These are phyloP conservation scores for Montifringilla adamsi DNA, from an alignment of 2,113 vertebrate species.

Conservation along the genomic window DNA sequence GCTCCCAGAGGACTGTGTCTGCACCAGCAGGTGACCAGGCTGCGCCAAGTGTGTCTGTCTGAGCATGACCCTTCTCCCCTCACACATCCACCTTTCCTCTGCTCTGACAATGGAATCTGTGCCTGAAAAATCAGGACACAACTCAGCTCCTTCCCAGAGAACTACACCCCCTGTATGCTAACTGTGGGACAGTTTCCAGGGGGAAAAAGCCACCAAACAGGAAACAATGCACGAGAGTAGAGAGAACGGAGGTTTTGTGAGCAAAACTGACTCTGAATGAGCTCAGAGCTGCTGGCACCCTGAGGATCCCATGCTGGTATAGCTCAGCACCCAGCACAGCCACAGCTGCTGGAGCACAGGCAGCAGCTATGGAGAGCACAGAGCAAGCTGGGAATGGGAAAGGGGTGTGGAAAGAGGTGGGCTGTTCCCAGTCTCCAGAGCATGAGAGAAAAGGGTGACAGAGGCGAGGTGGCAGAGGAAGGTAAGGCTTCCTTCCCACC, in stretches of 20 bases:
- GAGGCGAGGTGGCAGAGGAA: neutral
- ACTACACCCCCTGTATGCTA: fast-evolving
- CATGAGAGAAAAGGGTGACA: neutral
- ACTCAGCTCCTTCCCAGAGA: neutral
- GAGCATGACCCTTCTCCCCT: neutral
- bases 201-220: neutral
- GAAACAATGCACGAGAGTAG: neutral
- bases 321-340: neutral
- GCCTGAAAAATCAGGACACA: neutral
- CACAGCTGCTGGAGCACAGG: neutral
- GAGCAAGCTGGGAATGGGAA: neutral
- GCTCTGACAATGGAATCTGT: neutral
- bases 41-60: neutral
- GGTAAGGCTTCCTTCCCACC: neutral
- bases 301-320: neutral
- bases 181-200: neutral
- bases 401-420: neutral
- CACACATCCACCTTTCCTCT: neutral
- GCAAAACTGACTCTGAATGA: neutral
- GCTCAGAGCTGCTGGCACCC: neutral
- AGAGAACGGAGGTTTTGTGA: neutral
- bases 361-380: neutral
- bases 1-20: neutral
- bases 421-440: neutral
- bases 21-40: neutral